Conservation (phyloP, 2,113 vertebrate species). For the Nanorana parkeri region DNA sequence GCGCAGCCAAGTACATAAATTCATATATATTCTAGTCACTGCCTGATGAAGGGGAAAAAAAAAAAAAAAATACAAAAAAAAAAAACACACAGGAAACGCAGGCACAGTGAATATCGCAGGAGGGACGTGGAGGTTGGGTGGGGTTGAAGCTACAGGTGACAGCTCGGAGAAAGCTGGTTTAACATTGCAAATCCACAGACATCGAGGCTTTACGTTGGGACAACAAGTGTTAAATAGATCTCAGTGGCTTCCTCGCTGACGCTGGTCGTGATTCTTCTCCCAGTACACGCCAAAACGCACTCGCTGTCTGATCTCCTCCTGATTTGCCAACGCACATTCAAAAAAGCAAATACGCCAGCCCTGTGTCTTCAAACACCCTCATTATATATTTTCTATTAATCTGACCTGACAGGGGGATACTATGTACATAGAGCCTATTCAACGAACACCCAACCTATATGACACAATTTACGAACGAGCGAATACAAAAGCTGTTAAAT, state of each 20-base stretch:
- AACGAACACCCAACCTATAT: no score
- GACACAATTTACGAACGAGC: no score
- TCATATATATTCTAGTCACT: neutral
- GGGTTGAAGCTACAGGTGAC: neutral
- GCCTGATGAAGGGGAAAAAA: no score
- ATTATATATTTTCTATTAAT: neutral
- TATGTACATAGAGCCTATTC: no score
- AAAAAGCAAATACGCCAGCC: conserved; percentile 3
- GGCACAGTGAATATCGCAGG: neutral
- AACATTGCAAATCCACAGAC: neutral
- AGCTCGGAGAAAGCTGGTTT: neutral
- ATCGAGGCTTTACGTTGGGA: neutral
- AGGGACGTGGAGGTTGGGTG: neutral
- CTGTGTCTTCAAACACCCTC: neutral
- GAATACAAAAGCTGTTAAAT: no score
- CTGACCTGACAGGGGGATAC: no score
- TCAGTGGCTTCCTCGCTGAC: conserved; percentile 7
- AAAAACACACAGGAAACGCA: neutral
- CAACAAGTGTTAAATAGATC: conserved; percentile 47
- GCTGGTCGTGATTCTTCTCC: neutral
- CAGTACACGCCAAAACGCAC: neutral
- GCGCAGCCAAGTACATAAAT: neutral
- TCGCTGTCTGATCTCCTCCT: neutral
- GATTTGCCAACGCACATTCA: neutral
- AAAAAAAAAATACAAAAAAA: no score